phyloP scores from a whole-genome alignment of 1,140 invertebrate genomes.

The Bicyclus anynana region DNA sequence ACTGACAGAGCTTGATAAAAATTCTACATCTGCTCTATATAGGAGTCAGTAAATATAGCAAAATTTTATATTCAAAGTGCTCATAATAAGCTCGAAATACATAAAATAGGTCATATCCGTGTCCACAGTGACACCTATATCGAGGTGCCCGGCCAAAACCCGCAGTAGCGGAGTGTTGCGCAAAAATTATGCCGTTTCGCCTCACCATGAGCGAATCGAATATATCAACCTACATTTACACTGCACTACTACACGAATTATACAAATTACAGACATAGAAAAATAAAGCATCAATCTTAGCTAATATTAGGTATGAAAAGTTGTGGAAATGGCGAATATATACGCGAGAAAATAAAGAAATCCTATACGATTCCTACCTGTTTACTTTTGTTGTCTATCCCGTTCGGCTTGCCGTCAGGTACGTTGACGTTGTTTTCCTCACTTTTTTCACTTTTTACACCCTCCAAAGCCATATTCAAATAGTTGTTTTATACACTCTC shows the following conservation, averaged over 20 bases:
- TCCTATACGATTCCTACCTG: constrained; percentile 47
- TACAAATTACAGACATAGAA: neutral
- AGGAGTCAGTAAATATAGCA: neutral
- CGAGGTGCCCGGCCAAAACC: constrained; percentile 39
- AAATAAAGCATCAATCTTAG: neutral
- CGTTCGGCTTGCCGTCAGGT: constrained; percentile 66
- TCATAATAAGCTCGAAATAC: constrained; percentile 33
- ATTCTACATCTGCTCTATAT: too few relatives aligned
- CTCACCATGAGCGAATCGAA: neutral
- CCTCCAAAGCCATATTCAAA: constrained; percentile 73
- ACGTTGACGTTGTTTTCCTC: constrained; percentile 70
- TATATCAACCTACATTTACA: neutral
- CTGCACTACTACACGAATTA: neutral
- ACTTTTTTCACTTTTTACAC: constrained; percentile 75
- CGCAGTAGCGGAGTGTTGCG: constrained; percentile 48
- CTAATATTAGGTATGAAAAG: neutral
- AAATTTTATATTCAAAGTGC: neutral
- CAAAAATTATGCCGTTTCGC: constrained; percentile 39
- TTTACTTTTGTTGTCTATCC: constrained; percentile 74
- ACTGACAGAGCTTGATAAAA: too few relatives aligned
- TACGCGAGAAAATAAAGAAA: constrained; percentile 26
- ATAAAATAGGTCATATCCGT: constrained; percentile 66
- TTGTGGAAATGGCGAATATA: constrained; percentile 17
- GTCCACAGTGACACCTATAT: constrained; percentile 48
- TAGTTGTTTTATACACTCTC: constrained; percentile 68